Evolutionary conservation across 2,797 vertebrate genomes (phyloP), one percentile per base, ranked within the genome.

Genomic region (Periophthalmus magnuspinnatus): DNA sequence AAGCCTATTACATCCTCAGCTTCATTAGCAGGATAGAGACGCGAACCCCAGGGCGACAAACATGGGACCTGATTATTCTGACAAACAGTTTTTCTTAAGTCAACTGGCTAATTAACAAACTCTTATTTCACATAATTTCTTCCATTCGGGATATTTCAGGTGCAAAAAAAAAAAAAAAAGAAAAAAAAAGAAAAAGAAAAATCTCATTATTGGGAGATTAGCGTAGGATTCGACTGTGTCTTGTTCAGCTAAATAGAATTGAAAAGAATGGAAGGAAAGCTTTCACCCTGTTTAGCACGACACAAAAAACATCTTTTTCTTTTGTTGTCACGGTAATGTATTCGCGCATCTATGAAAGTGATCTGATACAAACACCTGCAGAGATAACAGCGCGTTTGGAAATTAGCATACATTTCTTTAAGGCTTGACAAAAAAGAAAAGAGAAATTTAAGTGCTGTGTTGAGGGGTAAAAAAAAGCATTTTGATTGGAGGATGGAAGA

Each of bases 311-410:
- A 6, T 52, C 16, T 67, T 57, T 68, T 72, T 60, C 55, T 10
- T 72, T 34, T 71, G 71, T 86, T 82, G 80, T 83, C 76, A 72
- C 65, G 82, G 84, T 80, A 86, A 87, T 84, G 79, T 89, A 91
- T 91, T 86, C 87, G 84, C 86, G 85, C 86, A 86, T 87, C 77
- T 52, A 89, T 88, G 86, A 84, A 67, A 86, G 81, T 87, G 41
- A 86, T 85, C 83, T 87, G 81, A 86, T 81, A 86, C 82, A 90
- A 90, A 89, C 87, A 90, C 88, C 88, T 88, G 84, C 86, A 70
- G 86, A 89, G 87, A 88, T 84, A 87, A 81, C 75, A 79, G 76
- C 72, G 82, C 70, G 65, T 67, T 38, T 68, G 55, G 45, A 60
- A 56, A 89, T 91, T 88, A 86, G 81, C 88, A 88, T 89, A 78